Evolutionary conservation across 1,140 invertebrate species (phyloP), one percentile per base, ranked within the genome.

Genomic region (Drosophila sproati): DNA sequence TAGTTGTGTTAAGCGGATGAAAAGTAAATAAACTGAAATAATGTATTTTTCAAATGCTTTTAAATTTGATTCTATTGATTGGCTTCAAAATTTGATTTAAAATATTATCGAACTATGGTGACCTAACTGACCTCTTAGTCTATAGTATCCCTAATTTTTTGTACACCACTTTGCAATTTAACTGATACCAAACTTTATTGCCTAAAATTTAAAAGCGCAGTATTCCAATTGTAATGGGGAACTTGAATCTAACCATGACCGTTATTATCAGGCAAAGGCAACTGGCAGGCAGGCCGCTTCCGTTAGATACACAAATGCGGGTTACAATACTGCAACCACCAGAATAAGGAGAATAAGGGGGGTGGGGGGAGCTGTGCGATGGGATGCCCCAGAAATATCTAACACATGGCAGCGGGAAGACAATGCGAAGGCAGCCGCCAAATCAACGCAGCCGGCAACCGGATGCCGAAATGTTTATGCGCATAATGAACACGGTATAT

Each of bases 391-490:
- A 8, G 54, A 87, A 76, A 87, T 86, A 87, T 88, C 83, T 82
- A 88, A 88, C 83, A 75, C 67, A 87, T 81, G 82, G 68, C 80
- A 88, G 76, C 70, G 76, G 45, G 71, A 87, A 87, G 83, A 87
- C 82, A 87, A 87, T 88, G 77, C 83, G 61, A 88, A 87, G 68
- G 83, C 80, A 80, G 70, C 83, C 76, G 77, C 78, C 71, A 61
- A 73, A 73, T 73, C 71, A 73, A 73, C 66, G 71, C 56, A 73
- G 50, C 52, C 41, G 37, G 56, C 37, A 79, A 59, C 10, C 67
- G 83, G 83, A 87, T 83, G 83, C 80, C 85, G 77, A 82, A 88
- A 88, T 88, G 83, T 88, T 88, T 88, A 89, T 89, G 85, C 73
- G 74, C 85, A 89, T 88, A 89, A 88, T 89, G 83, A 88, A 88